Evolutionary conservation across 1,140 invertebrate genomes (phyloP), one percentile per base, ranked within the genome.

Genomic region (Brachionus manjavacas): DNA sequence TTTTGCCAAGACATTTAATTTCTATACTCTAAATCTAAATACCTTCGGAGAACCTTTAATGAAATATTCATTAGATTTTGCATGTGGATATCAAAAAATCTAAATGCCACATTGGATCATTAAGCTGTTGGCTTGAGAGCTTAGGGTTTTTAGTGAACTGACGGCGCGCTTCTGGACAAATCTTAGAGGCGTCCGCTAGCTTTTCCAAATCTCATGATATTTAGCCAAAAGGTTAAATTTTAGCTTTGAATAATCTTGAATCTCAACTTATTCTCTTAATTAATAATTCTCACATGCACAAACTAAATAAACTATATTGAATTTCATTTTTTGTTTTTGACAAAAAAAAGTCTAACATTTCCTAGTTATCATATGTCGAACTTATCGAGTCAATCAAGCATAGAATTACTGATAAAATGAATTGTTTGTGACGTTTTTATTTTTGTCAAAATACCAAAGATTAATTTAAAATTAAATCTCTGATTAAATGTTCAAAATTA

Each of bases 361-460:
- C 66, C 66, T 31, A 68, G 66, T 68, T 68, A 68, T 68, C 66
- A 68, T 68, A 68, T 72, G 12, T 72, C 68, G 39, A 72, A 41
- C 31, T 41, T 41, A 72, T 72, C 68, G 39, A 72, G 14, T 41
- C 31, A 72, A 41, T 72, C 68, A 72, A 72, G 68, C 68, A 41
- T 72, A 72, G 52, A 35, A 39, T 35, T 72, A 20, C 68, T 72
- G 39, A 72, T 72, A 72, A 72, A 41, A 41, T 39, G 68, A 72
- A 20, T 72, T 41, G 35, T 23, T 72, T 72, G 31, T 72, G 31
- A 72, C 16, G 31, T 66, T 66, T 23, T 16, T 4, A 23, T 68
- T 68, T 68, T 39, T 68, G 20, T 60, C 52, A 60, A 60, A 60
- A 60, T 60, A 60, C 52, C 25, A 68, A 68, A 68, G 66, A 68